phyloP scores from a whole-genome alignment of 1,140 invertebrate genomes.

The Colletes latitarsis region DNA sequence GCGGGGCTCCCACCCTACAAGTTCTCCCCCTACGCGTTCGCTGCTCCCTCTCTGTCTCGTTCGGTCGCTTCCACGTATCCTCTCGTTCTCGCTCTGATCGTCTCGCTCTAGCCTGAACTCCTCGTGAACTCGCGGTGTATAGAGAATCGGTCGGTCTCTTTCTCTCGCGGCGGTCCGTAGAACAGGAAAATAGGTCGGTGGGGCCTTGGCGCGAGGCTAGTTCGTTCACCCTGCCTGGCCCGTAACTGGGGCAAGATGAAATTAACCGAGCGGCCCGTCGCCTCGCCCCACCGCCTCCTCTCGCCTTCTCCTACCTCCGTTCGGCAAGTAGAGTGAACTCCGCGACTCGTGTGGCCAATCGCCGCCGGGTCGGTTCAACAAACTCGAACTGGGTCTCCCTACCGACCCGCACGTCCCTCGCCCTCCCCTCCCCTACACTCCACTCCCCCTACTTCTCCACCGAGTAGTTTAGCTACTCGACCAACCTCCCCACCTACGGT shows the following conservation, averaged over 20 bases:
- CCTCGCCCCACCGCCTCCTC: conserved; percentile 52
- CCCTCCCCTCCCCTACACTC: no score
- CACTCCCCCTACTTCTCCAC: neutral
- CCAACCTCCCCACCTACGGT: conserved; percentile 60
- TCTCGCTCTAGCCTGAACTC: conserved; percentile 39
- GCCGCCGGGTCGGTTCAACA: conserved; percentile 77
- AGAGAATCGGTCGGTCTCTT: conserved; percentile 43
- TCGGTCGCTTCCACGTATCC: conserved; percentile 22
- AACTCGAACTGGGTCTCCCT: conserved; percentile 79
- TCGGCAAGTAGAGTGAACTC: conserved; percentile 66
- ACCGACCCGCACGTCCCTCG: conserved; percentile 35
- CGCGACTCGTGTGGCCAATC: conserved; percentile 70
- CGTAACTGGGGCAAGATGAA: conserved; percentile 82
- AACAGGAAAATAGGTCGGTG: conserved; percentile 79
- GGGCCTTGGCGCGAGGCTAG: conserved; percentile 82
- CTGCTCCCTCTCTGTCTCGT: conserved; percentile 23
- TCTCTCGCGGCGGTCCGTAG: conserved; percentile 49
- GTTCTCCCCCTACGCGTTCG: conserved; percentile 17
- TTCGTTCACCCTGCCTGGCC: conserved; percentile 81
- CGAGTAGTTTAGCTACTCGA: conserved; percentile 53
- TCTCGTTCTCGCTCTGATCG: conserved; percentile 32
- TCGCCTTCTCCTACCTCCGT: conserved; percentile 45
- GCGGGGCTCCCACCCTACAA: conserved; percentile 54
- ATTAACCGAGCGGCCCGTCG: conserved; percentile 78
- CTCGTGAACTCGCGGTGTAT: conserved; percentile 34